Percentiles rank a stretch among this genome's conserved stretches.
Conservation (phyloP, 2,888 invertebrate species). For the Drosophila meridionalis region DNA sequence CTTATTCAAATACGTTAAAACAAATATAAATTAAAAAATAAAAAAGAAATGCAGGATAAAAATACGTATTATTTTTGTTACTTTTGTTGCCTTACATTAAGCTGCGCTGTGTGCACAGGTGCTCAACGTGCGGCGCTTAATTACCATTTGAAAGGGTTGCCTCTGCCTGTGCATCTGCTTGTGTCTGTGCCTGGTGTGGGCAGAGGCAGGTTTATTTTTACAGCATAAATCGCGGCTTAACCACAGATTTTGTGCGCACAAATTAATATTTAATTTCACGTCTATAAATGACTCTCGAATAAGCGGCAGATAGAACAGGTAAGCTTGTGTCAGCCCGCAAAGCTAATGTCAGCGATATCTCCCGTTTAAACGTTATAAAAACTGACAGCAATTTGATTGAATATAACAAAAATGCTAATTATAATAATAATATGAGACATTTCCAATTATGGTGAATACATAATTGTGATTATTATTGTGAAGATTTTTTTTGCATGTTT, state of each 20-base stretch:
- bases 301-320: neutral
- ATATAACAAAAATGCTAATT: neutral
- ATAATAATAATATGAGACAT: neutral
- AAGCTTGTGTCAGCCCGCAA: neutral
- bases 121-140: conserved; percentile 28
- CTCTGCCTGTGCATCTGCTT: neutral
- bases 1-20: neutral
- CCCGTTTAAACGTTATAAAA: neutral
- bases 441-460: neutral
- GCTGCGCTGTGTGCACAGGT: conserved; percentile 22
- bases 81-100: conserved; percentile 4
- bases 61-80: neutral
- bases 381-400: neutral
- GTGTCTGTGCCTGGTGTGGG: no score
- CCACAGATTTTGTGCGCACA: conserved; percentile 36
- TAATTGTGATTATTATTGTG: neutral
- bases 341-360: neutral
- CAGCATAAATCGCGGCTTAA: conserved; percentile 44
- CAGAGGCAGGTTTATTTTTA: conserved; percentile 17
- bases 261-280: conserved; percentile 53
- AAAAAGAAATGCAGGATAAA: neutral
- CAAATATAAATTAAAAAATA: neutral
- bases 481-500: neutral
- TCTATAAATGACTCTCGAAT: neutral
- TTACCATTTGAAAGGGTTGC: conserved; percentile 33